Conservation (phyloP, 2,113 vertebrate genomes). For the Sceloporus tristichus region DNA sequence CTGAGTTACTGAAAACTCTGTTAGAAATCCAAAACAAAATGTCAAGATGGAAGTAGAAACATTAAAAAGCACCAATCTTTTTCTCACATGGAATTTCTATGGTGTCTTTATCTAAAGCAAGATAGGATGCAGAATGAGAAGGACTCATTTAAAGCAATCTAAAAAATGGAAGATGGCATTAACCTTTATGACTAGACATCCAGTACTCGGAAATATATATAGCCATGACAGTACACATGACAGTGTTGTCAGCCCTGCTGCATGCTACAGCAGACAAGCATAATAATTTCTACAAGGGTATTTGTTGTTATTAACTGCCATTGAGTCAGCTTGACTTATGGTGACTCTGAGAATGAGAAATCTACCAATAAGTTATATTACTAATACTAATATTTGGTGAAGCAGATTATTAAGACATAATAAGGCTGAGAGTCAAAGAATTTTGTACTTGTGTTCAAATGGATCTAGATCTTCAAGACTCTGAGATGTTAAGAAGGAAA, state of each 20-base stretch:
- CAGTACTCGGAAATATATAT: background rate
- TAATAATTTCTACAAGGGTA: background rate
- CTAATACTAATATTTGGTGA: background rate
- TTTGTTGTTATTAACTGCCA: too few relatives aligned
- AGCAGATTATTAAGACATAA: background rate
- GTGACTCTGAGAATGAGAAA: too few relatives aligned
- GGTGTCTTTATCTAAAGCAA: constrained; percentile 39
- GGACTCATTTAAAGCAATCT: background rate
- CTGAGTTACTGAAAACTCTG: constrained; percentile 48
- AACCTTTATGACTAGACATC: constrained; percentile 26
- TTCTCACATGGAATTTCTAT: background rate
- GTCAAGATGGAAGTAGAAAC: constrained; percentile 31
- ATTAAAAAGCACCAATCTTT: constrained; percentile 25
- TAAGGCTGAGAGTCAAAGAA: background rate
- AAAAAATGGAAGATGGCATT: background rate
- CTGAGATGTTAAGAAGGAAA: background rate
- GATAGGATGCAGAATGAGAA: constrained; percentile 29
- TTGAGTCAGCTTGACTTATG: too few relatives aligned
- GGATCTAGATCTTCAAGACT: background rate
- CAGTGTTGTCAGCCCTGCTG: background rate
- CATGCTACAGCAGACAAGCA: background rate
- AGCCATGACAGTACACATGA: background rate
- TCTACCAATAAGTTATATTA: background rate
- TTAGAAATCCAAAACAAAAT: constrained; percentile 63
- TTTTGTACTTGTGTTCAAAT: background rate